Conservation (phyloP, 2,113 vertebrate species). For the Neotoma lepida region DNA sequence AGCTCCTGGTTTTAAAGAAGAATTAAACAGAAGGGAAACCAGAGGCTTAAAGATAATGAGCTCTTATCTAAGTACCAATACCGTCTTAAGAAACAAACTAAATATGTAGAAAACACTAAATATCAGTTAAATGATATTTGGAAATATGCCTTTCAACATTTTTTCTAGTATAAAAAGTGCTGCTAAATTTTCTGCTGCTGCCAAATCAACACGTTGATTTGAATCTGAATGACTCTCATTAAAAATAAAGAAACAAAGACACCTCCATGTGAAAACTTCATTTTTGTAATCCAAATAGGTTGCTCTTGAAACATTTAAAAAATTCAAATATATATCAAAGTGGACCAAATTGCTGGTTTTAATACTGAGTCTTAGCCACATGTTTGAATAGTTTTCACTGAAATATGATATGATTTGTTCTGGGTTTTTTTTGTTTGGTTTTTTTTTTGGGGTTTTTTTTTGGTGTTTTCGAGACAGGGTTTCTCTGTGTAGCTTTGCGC, state of each 20-base stretch:
- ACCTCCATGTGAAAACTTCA: constrained; percentile 27
- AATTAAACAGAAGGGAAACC: constrained; percentile 53
- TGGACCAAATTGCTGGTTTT: constrained; percentile 42
- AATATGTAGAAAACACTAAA: constrained; percentile 69
- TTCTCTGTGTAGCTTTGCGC: too few species aligned
- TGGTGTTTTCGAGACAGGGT: too few species aligned
- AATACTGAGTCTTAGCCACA: constrained; percentile 40
- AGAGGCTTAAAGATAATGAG: constrained; percentile 63
- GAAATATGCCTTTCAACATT: constrained; percentile 61
- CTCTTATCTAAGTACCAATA: constrained; percentile 62
- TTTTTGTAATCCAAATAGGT: constrained; percentile 20
- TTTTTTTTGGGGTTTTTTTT: too few species aligned
- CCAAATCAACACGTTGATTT: constrained; percentile 57
- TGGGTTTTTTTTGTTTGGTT: too few species aligned
- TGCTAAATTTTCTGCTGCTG: constrained; percentile 57
- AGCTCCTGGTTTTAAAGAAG: constrained; percentile 34
- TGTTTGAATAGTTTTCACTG: constrained; percentile 14
- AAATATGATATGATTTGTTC: constrained; percentile 46
- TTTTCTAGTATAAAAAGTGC: constrained; percentile 40
- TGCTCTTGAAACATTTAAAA: constrained; percentile 27
- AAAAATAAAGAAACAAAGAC: constrained; percentile 59
- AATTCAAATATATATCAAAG: neutral
- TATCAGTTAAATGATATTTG: constrained; percentile 73
- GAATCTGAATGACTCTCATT: constrained; percentile 64
- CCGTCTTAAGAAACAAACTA: constrained; percentile 62